Conservation (phyloP, 2,888 invertebrate species). For the Drosophila anomelani region DNA sequence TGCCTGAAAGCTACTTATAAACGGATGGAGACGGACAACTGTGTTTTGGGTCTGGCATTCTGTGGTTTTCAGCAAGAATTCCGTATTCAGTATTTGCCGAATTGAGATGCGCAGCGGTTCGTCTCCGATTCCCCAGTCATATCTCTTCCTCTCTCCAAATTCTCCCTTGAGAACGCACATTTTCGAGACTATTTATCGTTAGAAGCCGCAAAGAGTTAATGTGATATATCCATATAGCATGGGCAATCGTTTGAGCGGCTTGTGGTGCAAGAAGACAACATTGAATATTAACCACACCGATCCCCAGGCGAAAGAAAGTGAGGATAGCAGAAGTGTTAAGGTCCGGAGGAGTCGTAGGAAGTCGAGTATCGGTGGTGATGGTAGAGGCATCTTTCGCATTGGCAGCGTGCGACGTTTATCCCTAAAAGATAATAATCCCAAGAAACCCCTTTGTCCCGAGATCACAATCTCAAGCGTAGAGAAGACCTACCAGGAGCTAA, state of each 20-base stretch:
- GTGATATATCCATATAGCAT: conserved; percentile 75
- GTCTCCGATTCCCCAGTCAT: conserved; percentile 15
- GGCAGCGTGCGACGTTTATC: conserved; percentile 76
- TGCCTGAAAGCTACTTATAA: conserved; percentile 62
- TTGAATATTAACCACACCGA: conserved; percentile 55
- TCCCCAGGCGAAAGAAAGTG: not conserved
- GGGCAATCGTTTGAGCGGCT: conserved; percentile 84
- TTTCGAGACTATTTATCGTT: conserved; percentile 8
- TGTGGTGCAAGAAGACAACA: conserved; percentile 84
- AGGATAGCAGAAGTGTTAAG: conserved; percentile 40
- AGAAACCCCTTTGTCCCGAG: conserved; percentile 36
- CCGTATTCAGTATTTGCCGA: conserved; percentile 82
- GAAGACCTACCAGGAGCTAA: conserved; percentile 53
- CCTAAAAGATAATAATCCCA: conserved; percentile 63
- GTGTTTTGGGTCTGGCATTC: conserved; percentile 69
- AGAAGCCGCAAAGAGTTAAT: conserved; percentile 20
- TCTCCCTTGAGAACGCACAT: conserved; percentile 16
- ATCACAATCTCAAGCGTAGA: conserved; percentile 57
- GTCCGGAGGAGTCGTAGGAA: conserved; percentile 50
- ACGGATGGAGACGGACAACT: conserved; percentile 70
- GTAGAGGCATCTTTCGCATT: conserved; percentile 66
- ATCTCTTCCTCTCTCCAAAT: not conserved
- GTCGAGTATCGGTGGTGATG: conserved; percentile 53
- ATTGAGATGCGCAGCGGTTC: conserved; percentile 82
- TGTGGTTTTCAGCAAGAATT: conserved; percentile 77